Evolutionary conservation across 2,888 invertebrate species (phyloP).

Genomic region (Temnothorax unifasciatus): DNA sequence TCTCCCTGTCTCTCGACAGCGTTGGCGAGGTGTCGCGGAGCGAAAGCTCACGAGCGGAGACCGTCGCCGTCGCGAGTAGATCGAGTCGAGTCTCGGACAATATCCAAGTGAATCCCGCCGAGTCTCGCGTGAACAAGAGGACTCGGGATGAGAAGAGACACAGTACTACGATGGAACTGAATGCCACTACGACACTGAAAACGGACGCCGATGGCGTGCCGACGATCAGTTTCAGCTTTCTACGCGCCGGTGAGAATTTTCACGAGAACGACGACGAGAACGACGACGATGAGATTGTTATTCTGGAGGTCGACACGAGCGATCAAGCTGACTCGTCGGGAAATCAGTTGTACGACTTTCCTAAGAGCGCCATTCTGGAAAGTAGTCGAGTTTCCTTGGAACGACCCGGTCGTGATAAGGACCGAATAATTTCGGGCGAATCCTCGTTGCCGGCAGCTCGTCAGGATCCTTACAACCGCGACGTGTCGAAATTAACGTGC

Average conservation of each 20-base stretch:
- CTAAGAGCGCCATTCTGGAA: conserved; percentile 59
- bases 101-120: too few species aligned
- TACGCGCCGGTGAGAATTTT: conserved; percentile 69
- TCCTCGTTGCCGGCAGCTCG: neutral
- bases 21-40: conserved; percentile 71
- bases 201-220: conserved; percentile 81
- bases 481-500: conserved; percentile 13
- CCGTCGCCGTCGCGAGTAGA: conserved; percentile 23
- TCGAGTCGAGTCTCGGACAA: conserved; percentile 19
- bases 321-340: conserved; percentile 41
- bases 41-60: conserved; percentile 64
- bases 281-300: conserved; percentile 43
- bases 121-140: neutral
- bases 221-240: conserved; percentile 83
- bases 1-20: neutral
- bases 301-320: conserved; percentile 24
- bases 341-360: conserved; percentile 78
- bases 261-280: conserved; percentile 7
- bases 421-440: conserved; percentile 9
- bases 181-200: conserved; percentile 78
- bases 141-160: conserved; percentile 67
- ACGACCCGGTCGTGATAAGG: neutral
- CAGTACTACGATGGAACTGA: conserved; percentile 81
- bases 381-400: conserved; percentile 25
- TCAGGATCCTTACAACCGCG: conserved; percentile 43